These are phyloP conservation scores for Montipora foliosa DNA, from an alignment of 64 coral and sea anemone genomes.

Conservation along the genomic window DNA sequence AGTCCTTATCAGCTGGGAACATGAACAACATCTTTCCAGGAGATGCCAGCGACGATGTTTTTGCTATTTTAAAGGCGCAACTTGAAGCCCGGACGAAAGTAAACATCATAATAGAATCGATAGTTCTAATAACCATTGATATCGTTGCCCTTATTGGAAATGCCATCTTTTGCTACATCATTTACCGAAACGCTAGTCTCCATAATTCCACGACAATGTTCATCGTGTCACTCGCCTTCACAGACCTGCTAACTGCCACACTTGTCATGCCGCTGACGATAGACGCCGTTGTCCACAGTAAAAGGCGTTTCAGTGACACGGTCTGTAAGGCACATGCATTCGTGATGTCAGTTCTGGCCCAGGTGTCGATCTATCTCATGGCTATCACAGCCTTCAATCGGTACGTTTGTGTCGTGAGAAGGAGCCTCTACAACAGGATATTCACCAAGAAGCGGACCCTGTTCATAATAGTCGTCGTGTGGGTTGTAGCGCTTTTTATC, in stretches of 20 bases:
- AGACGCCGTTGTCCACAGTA: too few species aligned
- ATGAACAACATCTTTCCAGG: constrained; percentile 46
- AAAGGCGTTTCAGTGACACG: neutral
- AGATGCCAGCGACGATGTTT: constrained; percentile 24
- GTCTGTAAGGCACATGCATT: constrained; percentile 27
- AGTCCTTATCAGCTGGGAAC: neutral
- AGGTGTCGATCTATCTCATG: constrained; percentile 44
- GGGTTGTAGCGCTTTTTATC: too few species aligned
- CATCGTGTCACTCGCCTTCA: neutral
- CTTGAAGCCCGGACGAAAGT: constrained; percentile 21
- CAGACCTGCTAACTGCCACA: too few species aligned
- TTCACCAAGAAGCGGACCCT: too few species aligned
- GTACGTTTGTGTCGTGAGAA: too few species aligned
- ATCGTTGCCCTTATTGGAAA: constrained; percentile 28
- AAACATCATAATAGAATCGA: neutral
- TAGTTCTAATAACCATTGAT: constrained; percentile 25
- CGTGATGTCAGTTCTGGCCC: neutral
- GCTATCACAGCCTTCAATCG: constrained; percentile 53
- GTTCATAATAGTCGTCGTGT: too few species aligned
- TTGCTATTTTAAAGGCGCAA: constrained; percentile 1
- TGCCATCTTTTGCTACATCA: constrained; percentile 29
- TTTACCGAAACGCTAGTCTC: constrained; percentile 30
- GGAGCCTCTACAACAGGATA: too few species aligned
- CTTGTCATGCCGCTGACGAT: too few species aligned
- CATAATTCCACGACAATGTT: constrained; percentile 24